A percentile compares a stretch with the other conserved stretches of the same genome.
Conservation (phyloP, 1,140 invertebrate species). For the Drosophila elegans region DNA sequence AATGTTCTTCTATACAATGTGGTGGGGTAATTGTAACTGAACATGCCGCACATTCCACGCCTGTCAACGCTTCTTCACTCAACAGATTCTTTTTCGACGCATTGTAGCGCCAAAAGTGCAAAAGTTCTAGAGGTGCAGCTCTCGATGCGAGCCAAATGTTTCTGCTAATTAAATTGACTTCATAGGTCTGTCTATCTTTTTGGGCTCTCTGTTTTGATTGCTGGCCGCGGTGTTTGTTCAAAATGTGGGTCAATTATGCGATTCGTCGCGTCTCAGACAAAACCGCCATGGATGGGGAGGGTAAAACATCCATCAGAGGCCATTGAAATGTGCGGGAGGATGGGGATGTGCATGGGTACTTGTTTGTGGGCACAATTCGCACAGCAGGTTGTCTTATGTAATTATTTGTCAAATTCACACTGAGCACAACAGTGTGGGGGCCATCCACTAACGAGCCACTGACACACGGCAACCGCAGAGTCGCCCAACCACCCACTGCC, state of each 20-base stretch:
- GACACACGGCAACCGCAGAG: constrained; percentile 4
- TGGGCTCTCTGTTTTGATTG: constrained; percentile 9
- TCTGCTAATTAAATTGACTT: constrained; percentile 80
- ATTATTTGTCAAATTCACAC: constrained; percentile 83
- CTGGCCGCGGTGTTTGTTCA: constrained; percentile 41
- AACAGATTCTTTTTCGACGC: constrained; percentile 30
- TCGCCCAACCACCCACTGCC: neutral
- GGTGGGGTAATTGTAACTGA: constrained; percentile 24
- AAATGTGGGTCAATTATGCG: constrained; percentile 83
- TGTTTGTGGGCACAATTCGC: constrained; percentile 12
- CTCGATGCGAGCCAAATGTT: constrained; percentile 53
- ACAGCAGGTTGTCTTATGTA: constrained; percentile 73
- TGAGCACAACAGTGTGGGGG: constrained; percentile 7
- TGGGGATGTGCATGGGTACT: neutral
- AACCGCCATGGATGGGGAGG: constrained; percentile 12
- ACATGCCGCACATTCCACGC: constrained; percentile 61
- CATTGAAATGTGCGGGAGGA: constrained; percentile 54
- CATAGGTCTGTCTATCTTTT: constrained; percentile 7
- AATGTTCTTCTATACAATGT: neutral
- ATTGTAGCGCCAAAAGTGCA: constrained; percentile 63
- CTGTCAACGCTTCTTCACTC: constrained; percentile 68
- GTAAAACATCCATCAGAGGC: constrained; percentile 65
- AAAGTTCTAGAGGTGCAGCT: constrained; percentile 47
- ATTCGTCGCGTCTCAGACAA: constrained; percentile 73
- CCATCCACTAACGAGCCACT: constrained; percentile 65